Evolutionary conservation across 2,113 vertebrate species (phyloP), one percentile per base, ranked within the genome.

Genomic region (Anseranas semipalmata): DNA sequence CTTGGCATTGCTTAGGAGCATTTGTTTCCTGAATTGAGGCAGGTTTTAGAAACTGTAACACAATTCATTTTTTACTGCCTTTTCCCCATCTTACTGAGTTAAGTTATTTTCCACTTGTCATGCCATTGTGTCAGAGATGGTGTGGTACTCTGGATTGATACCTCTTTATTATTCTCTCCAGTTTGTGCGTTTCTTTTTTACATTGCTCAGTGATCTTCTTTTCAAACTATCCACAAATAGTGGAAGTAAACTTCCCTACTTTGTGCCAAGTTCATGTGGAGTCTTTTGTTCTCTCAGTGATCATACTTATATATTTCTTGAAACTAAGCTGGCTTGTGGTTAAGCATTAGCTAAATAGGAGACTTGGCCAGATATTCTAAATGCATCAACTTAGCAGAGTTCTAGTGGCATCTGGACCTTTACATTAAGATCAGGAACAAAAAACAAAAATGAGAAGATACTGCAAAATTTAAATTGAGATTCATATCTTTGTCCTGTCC

Each of bases 1-100:
- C 82, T 65, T 72, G 56, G 73, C 59, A 90, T 37, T 90, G 52
- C 74, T 78, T 48, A 81, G 60, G 6, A 73, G 72, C 85, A 93
- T 95, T 95, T 90, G 83, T 95, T 96, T 97, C 90, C 94, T 74
- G 55, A 94, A 93, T 78, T 70, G 90, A 93, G 78, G 84, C 91
- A 96, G 67, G 70, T 95, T 87, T 93, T 96, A 95, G 89, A 95
- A 91, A 95, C 56, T 60, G 78, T 89, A 93, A 89, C 83, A 96
- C 90, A 93, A 96, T 78, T 94, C 88, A 96, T 96, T 96, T 95
- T 96, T 96, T 95, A 96, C 91, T 95, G 87, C 65, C 77, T 88
- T 93, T 84, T 45, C 62, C 48, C 78, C 68, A 68, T 92, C 94
- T 94, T 88, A 93, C 90, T 76, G 73, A 92, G 85, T 94, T 90